Conservation (phyloP, 2,113 vertebrate genomes). For the Oncorhynchus mykiss region DNA sequence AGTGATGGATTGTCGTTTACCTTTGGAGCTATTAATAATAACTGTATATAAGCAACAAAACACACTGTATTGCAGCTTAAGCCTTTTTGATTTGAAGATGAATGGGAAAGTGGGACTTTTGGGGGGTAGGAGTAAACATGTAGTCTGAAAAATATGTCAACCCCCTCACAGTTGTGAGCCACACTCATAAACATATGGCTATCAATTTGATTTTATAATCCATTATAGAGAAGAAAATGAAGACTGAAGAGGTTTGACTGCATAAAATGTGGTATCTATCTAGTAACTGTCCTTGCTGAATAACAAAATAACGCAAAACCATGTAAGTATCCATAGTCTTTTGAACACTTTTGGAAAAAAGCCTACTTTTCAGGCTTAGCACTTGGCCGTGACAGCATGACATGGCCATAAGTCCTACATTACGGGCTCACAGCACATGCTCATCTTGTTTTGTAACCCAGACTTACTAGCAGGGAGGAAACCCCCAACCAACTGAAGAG, state of each 20-base stretch:
- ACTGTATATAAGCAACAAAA: constrained; percentile 3
- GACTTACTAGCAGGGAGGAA: constrained; percentile 14
- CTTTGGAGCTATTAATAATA: not conserved
- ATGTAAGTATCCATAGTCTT: too few species aligned
- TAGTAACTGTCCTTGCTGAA: too few species aligned
- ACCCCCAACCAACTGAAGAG: not conserved
- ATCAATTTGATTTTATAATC: not conserved
- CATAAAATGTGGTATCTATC: not conserved
- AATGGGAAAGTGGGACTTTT: not conserved
- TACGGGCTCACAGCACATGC: not conserved
- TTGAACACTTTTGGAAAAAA: not conserved
- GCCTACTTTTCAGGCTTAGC: not conserved
- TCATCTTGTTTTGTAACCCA: constrained; percentile 15
- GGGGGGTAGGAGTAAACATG: constrained; percentile 35
- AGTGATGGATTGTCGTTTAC: constrained; percentile 17
- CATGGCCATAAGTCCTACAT: not conserved
- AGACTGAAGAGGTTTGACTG: too few species aligned
- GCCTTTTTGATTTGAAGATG: not conserved
- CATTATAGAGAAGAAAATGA: too few species aligned
- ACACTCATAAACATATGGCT: not conserved
- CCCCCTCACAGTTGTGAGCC: constrained; percentile 37
- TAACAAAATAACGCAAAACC: too few species aligned
- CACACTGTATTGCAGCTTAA: not conserved
- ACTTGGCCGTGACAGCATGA: not conserved
- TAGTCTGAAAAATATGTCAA: constrained; percentile 51